Conservation (phyloP, 2,113 vertebrate species). For the Coryphaenoides rupestris region DNA sequence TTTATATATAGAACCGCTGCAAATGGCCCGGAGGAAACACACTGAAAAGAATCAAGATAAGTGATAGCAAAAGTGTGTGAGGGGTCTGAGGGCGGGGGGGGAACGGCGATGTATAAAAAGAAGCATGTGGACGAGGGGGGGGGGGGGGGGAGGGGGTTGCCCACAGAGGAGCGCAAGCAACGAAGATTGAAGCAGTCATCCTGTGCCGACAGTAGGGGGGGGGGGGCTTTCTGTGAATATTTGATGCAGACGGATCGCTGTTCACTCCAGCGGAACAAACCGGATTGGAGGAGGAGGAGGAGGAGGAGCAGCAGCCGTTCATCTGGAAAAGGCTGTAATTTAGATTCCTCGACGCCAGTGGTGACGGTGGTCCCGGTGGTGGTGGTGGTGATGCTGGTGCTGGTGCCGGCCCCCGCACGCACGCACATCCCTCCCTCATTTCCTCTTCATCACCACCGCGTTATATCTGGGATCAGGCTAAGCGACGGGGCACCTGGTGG, state of each 20-base stretch:
- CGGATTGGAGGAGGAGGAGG: no score
- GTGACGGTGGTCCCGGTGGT: conserved; percentile 62
- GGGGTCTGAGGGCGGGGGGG: no score
- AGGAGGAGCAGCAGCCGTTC: no score
- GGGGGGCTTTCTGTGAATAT: conserved; percentile 74
- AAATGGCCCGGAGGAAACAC: no score
- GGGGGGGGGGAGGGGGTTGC: conserved; percentile 20
- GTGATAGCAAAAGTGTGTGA: no score
- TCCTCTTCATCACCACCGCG: conserved; percentile 50
- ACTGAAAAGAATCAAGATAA: no score
- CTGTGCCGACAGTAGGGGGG: conserved; percentile 55
- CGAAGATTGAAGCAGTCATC: conserved; percentile 58
- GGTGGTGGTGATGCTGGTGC: no score
- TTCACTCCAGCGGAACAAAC: conserved; percentile 78
- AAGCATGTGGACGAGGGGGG: not conserved
- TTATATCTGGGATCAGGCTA: conserved; percentile 47
- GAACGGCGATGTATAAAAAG: no score
- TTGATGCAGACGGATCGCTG: conserved; percentile 77
- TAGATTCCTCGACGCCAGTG: conserved; percentile 57
- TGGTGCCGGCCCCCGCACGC: no score
- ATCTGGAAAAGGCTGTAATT: conserved; percentile 75
- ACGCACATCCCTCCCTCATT: no score
- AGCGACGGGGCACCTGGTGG: conserved; percentile 48
- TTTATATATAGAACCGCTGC: no score
- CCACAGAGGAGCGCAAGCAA: conserved; percentile 34